Evolutionary conservation across 2,113 vertebrate species (phyloP), one percentile per base, ranked within the genome.

Genomic region (Pipa parva): DNA sequence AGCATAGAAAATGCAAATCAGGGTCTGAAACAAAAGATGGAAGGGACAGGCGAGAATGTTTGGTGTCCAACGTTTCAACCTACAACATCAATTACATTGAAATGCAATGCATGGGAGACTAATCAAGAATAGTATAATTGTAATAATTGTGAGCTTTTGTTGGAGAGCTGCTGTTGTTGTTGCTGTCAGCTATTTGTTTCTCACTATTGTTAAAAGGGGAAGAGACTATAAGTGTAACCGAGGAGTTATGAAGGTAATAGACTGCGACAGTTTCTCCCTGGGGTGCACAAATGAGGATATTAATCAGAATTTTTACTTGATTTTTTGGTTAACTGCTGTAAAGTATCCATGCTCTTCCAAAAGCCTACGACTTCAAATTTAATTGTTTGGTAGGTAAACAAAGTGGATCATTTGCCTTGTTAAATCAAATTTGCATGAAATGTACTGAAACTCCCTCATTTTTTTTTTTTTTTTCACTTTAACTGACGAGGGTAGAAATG

Each of bases 21-120:
- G 82, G 72, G 81, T 81, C 82, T 87, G 85, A 88, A 90, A 92
- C 89, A 92, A 91, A 93, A 92, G 89, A 84, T 83, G 84, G 81
- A 90, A 89, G 85, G 89, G 87, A 90, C 90, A 91, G 89, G 87
- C 90, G 87, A 90, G 90, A 90, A 92, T 91, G 89, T 92, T 87
- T 91, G 89, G 85, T 92, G 90, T 92, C 89, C 87, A 85, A 91
- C 86, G 88, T 90, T 88, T 93, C 89, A 92, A 91, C 88, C 91
- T 91, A 91, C 92, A 92, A 92, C 92, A 91, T 90, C 91, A 92
- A 92, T 92, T 93, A 92, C 88, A 90, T 88, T 89, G 88, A 90
- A 92, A 92, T 91, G 89, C 90, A 89, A 87, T 84, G 88, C 89
- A 87, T 88, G 86, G 88, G 85, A 90, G 87, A 80, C 89, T 93